Evolutionary conservation across 2,797 vertebrate genomes (phyloP).

Genomic region (Pelodytes ibericus): DNA sequence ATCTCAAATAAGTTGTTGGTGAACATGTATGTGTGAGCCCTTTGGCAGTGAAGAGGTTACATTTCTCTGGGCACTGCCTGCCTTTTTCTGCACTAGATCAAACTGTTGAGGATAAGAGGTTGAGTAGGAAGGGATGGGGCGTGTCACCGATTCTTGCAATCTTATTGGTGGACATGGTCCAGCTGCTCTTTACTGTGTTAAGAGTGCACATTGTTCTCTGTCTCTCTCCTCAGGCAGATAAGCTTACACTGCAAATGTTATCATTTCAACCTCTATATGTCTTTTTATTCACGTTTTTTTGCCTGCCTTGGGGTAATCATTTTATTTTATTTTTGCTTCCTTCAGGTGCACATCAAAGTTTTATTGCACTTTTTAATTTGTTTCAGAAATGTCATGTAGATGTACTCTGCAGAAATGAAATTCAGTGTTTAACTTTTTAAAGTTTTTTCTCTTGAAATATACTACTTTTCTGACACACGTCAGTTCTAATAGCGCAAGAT

Average conservation of each 20-base stretch:
- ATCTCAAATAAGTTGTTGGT: too few species aligned
- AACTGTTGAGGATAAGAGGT: slow-evolving; percentile 39
- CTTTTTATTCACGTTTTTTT: slow-evolving; percentile 22
- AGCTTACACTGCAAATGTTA: slow-evolving; percentile 42
- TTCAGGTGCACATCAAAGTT: not conserved
- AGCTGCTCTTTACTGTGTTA: slow-evolving; percentile 43
- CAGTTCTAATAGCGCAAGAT: too few species aligned
- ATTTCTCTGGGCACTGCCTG: not conserved
- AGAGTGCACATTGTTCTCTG: slow-evolving; percentile 40
- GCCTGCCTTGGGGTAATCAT: slow-evolving; percentile 1
- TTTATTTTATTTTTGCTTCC: slow-evolving; percentile 4
- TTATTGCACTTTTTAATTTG: not conserved
- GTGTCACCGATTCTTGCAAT: slow-evolving; percentile 10
- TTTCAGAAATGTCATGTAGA: too few species aligned
- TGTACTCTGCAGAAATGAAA: too few species aligned
- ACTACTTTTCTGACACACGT: too few species aligned
- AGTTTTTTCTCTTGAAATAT: too few species aligned
- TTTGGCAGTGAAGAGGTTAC: slow-evolving; percentile 28
- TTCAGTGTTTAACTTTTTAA: too few species aligned
- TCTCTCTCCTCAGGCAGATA: slow-evolving; percentile 38
- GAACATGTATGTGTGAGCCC: not conserved
- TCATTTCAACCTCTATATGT: slow-evolving; percentile 20
- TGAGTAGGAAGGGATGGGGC: slow-evolving; percentile 31
- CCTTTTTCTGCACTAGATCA: slow-evolving; percentile 28
- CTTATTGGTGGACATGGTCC: slow-evolving; percentile 31